Conservation (phyloP, 2,797 vertebrate genomes). For the Psittacula echo region DNA sequence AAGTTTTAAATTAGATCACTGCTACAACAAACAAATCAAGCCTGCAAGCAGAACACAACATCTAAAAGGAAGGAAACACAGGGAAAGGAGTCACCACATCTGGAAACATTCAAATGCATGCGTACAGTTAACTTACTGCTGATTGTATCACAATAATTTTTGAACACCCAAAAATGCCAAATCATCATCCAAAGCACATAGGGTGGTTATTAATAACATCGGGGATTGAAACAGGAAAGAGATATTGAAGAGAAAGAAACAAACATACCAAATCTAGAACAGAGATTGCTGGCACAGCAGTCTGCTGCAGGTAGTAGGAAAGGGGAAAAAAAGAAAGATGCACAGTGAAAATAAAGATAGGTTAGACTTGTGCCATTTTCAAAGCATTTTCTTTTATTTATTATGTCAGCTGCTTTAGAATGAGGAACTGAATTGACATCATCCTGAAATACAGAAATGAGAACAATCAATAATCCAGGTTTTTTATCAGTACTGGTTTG, state of each 20-base stretch:
- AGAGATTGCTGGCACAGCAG: slow-evolving; percentile 99
- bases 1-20: slow-evolving; percentile 7
- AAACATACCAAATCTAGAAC: slow-evolving; percentile 99
- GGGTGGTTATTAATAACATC: slow-evolving; percentile 32
- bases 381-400: slow-evolving; percentile 60
- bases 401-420: slow-evolving; percentile 40
- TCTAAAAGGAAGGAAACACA: slow-evolving; percentile 43
- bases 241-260: slow-evolving; percentile 81
- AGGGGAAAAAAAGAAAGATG: slow-evolving; percentile 77
- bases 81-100: slow-evolving; percentile 21
- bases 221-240: slow-evolving; percentile 74
- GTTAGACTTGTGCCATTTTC: slow-evolving; percentile 62
- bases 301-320: slow-evolving; percentile 93
- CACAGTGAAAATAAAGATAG: slow-evolving; percentile 77
- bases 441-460: background rate
- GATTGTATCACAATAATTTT: background rate
- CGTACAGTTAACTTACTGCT: slow-evolving; percentile 47
- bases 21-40: slow-evolving; percentile 55
- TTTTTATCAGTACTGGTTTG: background rate
- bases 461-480: background rate
- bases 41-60: slow-evolving; percentile 64
- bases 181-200: slow-evolving; percentile 45
- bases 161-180: slow-evolving; percentile 35
- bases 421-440: background rate
- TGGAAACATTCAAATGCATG: slow-evolving; percentile 69